Evolutionary conservation across 2,888 invertebrate species (phyloP), one percentile per base, ranked within the genome.

Genomic region (Dexiosoma caninum): DNA sequence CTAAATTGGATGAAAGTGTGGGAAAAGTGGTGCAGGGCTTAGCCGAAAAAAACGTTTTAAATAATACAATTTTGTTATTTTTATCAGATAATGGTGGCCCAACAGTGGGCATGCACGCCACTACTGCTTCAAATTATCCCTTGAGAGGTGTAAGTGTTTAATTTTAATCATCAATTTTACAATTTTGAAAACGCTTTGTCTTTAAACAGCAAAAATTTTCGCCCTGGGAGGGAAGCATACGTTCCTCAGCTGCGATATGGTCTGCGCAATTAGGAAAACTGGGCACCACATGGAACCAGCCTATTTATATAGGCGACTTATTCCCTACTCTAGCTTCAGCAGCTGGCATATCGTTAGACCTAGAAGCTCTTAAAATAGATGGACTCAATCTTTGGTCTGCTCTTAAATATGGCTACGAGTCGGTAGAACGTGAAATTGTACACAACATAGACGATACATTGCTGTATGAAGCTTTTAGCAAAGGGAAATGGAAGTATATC

Each of bases 71-170:
- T 30, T 92, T 98, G 67, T 88, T 96, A 0, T 98, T 98, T 88
- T 92, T 95, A 83, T 95, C 96, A 6, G 98, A 98, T 88, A 98
- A 98, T 87, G 96, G 97, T 0, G 96, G 94, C 0, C 95, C 95
- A 75, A 94, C 95, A 0, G 89, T 91, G 66, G 96, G 96, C 0
- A 85, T 92, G 51, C 93, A 94, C 86, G 87, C 92, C 55, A 97
- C 95, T 89, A 92, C 92, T 67, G 95, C 94, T 16, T 95, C 95
- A 21, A 95, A 95, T 89, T 94, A 93, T 92, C 96, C 96, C 5
- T 87, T 95, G 21, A 92, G 95, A 89, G 96, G 96, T 30, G 95
- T 94, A 90, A 90, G 91, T 62, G n/a, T 27, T 84, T 12, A n/a
- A 6, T n/a, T 44, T 16, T 2, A 27, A 8, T 44, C 10, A 19